Conservation (phyloP, 2,113 vertebrate species). For the Colaptes auratus region DNA sequence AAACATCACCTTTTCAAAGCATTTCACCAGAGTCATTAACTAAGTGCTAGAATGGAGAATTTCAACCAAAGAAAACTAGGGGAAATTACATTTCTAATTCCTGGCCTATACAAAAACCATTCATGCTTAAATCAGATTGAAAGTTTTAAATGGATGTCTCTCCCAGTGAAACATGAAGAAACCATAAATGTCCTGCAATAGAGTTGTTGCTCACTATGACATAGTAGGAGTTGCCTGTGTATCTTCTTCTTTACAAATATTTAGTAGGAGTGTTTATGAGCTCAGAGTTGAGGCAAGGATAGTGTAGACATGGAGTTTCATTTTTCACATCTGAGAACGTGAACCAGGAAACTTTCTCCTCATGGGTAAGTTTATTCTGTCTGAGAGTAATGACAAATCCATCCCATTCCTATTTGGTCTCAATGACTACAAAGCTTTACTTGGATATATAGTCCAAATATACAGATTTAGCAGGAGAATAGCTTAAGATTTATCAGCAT, state of each 20-base stretch:
- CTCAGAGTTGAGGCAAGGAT: background rate
- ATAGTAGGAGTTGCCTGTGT: background rate
- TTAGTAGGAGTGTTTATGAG: constrained; percentile 22
- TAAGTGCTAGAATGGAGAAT: constrained; percentile 56
- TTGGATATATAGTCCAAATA: background rate
- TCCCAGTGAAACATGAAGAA: background rate
- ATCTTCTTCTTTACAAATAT: constrained; percentile 1
- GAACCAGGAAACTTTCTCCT: background rate
- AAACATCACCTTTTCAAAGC: constrained; percentile 67
- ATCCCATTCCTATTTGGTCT: background rate
- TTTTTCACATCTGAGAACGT: background rate
- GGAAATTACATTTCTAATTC: constrained; percentile 38
- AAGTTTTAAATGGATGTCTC: constrained; percentile 39
- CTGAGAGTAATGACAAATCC: background rate
- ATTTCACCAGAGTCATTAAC: constrained; percentile 62
- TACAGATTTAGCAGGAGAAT: background rate
- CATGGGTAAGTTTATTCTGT: background rate
- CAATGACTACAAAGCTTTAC: background rate
- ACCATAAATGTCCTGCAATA: constrained; percentile 2
- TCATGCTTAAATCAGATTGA: constrained; percentile 57
- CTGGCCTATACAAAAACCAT: constrained; percentile 42
- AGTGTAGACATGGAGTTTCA: background rate
- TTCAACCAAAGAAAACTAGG: constrained; percentile 38
- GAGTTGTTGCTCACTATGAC: background rate
- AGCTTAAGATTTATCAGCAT: background rate